Evolutionary conservation across 2,888 invertebrate genomes (phyloP), one percentile per base, ranked within the genome.

Genomic region (Volucella inanis): DNA sequence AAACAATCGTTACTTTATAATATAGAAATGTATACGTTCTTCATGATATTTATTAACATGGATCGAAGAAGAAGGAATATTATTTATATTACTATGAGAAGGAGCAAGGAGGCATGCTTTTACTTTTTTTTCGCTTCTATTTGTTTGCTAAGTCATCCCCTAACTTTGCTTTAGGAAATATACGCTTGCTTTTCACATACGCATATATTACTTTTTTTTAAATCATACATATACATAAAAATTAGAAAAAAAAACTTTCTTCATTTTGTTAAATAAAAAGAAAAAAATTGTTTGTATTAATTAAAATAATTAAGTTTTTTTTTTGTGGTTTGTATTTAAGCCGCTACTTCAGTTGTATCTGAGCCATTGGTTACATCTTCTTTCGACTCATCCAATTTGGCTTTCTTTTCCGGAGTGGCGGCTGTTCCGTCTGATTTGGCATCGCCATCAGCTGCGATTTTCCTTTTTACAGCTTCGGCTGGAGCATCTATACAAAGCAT

Each of bases 361-460:
- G 92, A 90, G 88, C 92, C 92, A 80, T 92, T 92, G 88, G 91
- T 91, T 78, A 91, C 91, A 80, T 91, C 92, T 87, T 91, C 91
- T 90, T 91, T 91, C 88, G 92, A 89, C 78, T 92, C 92, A 77
- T 92, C 92, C 88, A 92, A 89, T 90, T 92, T 92, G 88, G 92
- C 91, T 89, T 92, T 92, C 89, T 92, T 92, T 88, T 92, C 92
- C 88, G 92, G 90, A 88, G 92, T 91, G 87, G 91, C 91, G 81
- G 89, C 90, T 72, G 90, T 90, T 85, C 90, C 92, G 79, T 91
- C 91, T 81, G 89, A 88, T 89, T 91, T 91, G 80, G 88, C 88
- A 71, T 89, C 88, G 15, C 87, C 87, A 61, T 90, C 91, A 47
- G 65, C 88, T 59, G 89, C 89, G 47, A 91, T 91, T 92, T 92